Conservation (phyloP, 2,113 vertebrate species). For the Dipodomys stephensi region DNA sequence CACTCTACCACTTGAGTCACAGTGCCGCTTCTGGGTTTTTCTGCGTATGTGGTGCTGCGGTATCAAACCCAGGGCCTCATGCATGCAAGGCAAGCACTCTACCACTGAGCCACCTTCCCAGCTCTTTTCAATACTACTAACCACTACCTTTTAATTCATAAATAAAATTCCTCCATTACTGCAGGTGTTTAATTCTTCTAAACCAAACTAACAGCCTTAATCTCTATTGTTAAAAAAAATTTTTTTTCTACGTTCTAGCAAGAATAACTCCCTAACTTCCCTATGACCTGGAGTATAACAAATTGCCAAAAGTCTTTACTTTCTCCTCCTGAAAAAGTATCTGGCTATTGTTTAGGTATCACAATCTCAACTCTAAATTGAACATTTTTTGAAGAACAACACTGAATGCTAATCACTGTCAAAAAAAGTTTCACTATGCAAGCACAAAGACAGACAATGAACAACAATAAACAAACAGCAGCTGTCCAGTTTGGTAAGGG, state of each 20-base stretch:
- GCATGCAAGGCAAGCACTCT: too few relatives aligned
- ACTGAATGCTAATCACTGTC: neutral
- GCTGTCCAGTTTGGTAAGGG: constrained; percentile 57
- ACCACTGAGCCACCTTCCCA: too few relatives aligned
- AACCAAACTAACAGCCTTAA: constrained; percentile 52
- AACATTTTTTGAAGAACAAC: neutral
- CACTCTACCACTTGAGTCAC: too few relatives aligned
- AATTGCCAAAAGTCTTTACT: constrained; percentile 46
- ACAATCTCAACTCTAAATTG: neutral
- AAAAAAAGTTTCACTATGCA: neutral
- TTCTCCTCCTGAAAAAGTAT: constrained; percentile 55
- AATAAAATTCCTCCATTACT: constrained; percentile 46
- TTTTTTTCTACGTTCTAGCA: constrained; percentile 48
- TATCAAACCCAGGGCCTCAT: too few relatives aligned
- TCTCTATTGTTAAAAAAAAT: constrained; percentile 39
- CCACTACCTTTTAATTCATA: constrained; percentile 53
- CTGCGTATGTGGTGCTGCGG: too few relatives aligned
- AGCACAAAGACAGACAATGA: constrained; percentile 63
- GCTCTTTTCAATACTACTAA: constrained; percentile 40
- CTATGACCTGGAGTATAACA: constrained; percentile 36
- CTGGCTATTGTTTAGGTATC: neutral
- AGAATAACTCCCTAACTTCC: constrained; percentile 34
- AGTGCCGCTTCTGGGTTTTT: too few relatives aligned
- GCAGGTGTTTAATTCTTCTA: constrained; percentile 55
- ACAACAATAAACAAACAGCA: constrained; percentile 51